phyloP scores from a whole-genome alignment of 2,797 vertebrate genomes.

The Karalla daura region DNA sequence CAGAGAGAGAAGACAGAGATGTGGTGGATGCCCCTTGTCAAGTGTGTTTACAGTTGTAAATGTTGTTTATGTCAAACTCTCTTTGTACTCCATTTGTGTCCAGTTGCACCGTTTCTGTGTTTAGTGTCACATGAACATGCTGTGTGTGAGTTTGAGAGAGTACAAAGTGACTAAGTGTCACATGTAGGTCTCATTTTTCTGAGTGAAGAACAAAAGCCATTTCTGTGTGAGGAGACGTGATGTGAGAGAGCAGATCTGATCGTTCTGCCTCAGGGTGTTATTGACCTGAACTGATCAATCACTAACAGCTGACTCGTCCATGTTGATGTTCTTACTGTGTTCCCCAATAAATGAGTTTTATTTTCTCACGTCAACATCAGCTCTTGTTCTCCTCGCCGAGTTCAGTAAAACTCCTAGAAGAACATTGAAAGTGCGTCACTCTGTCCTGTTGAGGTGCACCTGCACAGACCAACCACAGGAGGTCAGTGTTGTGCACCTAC shows the following conservation, averaged over 20 bases:
- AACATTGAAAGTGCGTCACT: too few relatives aligned
- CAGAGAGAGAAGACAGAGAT: too few relatives aligned
- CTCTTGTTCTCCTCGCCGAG: neutral
- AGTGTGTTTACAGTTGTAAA: conserved; percentile 14
- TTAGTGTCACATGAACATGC: conserved; percentile 1
- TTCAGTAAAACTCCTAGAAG: too few relatives aligned
- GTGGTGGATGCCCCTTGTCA: neutral
- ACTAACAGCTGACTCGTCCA: neutral
- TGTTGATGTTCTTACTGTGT: neutral
- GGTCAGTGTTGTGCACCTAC: neutral
- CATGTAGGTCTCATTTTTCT: neutral
- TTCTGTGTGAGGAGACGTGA: neutral
- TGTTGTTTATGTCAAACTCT: conserved; percentile 18
- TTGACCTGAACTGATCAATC: neutral
- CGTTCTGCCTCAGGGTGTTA: neutral
- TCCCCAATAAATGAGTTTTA: neutral
- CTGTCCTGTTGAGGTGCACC: neutral
- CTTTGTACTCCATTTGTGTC: neutral
- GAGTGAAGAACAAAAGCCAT: too few relatives aligned
- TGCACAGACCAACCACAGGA: conserved; percentile 1
- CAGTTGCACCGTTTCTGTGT: neutral
- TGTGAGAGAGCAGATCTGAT: neutral
- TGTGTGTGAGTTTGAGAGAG: too few relatives aligned
- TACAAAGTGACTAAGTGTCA: neutral
- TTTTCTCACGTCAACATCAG: neutral